A percentile compares a stretch with the other conserved stretches of the same genome.
phyloP scores from a whole-genome alignment of 2,888 invertebrate species.

The Lycocerus yunnanus region DNA sequence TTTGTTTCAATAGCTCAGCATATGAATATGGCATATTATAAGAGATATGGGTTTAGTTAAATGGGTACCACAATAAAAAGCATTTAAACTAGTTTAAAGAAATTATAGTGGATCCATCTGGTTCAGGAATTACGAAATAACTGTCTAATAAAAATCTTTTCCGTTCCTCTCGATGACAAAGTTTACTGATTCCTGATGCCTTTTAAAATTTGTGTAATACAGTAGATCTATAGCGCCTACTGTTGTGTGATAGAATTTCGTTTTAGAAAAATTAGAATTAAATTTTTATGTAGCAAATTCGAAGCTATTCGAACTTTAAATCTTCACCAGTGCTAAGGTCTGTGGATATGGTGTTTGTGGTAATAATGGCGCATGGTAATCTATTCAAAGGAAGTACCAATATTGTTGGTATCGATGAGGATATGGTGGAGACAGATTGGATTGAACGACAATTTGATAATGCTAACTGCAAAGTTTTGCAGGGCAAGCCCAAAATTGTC shows the following conservation, averaged over 20 bases:
- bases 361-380: slow-evolving; percentile 71
- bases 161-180: not conserved
- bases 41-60: no score
- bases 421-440: slow-evolving; percentile 56
- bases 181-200: not conserved
- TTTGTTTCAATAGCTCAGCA: no score
- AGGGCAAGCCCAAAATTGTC: slow-evolving; percentile 70
- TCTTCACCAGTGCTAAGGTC: slow-evolving; percentile 50
- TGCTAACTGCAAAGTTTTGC: slow-evolving; percentile 59
- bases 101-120: no score
- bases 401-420: slow-evolving; percentile 64
- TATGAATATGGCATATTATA: no score
- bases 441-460: slow-evolving; percentile 67
- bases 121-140: no score
- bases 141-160: no score
- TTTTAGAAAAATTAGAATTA: not conserved
- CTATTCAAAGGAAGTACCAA: slow-evolving; percentile 54
- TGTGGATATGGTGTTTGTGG: slow-evolving; percentile 66
- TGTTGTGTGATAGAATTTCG: not conserved
- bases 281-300: slow-evolving; percentile 49
- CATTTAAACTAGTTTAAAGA: no score
- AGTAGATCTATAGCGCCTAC: not conserved
- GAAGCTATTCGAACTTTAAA: slow-evolving; percentile 56
- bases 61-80: no score
- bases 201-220: not conserved